Evolutionary conservation across 2,113 vertebrate species (phyloP).

Genomic region (Centropus unirufus): DNA sequence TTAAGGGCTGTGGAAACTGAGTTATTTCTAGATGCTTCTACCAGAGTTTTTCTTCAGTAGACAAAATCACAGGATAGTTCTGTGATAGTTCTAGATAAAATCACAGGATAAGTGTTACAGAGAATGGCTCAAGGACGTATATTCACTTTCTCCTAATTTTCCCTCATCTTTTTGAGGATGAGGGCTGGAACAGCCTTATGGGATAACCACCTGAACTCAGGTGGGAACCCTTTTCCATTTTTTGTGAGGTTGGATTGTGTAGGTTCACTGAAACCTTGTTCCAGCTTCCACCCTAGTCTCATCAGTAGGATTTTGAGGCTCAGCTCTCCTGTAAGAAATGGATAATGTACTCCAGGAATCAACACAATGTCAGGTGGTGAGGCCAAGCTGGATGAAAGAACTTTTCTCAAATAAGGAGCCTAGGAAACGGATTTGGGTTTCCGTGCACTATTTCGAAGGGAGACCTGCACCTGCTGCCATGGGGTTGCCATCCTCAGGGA

Average conservation of each 20-base stretch:
- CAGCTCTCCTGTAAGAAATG: background rate
- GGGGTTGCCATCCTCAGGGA: background rate
- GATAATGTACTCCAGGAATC: background rate
- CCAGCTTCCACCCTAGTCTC: background rate
- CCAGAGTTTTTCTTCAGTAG: background rate
- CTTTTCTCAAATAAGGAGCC: background rate
- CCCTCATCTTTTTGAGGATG: background rate
- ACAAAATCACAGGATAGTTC: background rate
- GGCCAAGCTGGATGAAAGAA: background rate
- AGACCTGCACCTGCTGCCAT: background rate
- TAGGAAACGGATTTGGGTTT: background rate
- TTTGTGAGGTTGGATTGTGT: background rate
- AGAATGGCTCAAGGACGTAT: background rate
- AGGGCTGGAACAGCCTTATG: background rate
- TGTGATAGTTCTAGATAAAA: too few relatives aligned
- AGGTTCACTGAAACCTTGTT: background rate
- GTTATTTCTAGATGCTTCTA: background rate
- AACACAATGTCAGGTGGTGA: background rate
- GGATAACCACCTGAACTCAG: background rate
- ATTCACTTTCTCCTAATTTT: background rate
- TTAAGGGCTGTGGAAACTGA: background rate
- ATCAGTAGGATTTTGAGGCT: background rate
- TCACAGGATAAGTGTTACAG: background rate
- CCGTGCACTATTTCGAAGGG: background rate
- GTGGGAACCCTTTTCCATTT: background rate